Conservation (phyloP, 1,140 invertebrate species). For the Camponotus pennsylvanicus region DNA sequence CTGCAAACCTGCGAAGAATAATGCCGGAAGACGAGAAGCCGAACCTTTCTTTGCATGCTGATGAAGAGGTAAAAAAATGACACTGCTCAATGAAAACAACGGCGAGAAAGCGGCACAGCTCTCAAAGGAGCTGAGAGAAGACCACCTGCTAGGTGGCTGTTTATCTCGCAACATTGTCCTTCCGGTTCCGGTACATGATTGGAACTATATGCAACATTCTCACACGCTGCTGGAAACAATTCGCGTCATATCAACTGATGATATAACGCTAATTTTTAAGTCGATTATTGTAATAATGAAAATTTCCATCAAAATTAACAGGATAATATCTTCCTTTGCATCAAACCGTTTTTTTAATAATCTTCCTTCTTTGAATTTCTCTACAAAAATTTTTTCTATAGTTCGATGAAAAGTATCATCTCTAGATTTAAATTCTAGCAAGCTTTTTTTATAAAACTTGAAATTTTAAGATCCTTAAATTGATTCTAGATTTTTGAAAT, state of each 20-base stretch:
- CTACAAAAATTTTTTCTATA: background rate
- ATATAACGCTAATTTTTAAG: background rate
- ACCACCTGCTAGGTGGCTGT: conserved; percentile 19
- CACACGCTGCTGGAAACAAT: conserved; percentile 21
- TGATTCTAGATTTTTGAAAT: background rate
- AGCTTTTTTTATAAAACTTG: background rate
- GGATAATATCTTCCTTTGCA: background rate
- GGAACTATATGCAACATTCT: background rate
- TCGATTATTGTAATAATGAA: background rate
- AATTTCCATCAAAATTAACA: background rate
- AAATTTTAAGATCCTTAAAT: background rate
- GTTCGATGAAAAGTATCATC: background rate
- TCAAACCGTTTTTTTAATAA: background rate
- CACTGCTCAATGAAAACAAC: conserved; percentile 23
- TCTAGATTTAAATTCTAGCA: background rate
- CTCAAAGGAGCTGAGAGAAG: conserved; percentile 16
- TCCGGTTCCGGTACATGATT: conserved; percentile 45
- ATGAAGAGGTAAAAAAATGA: conserved; percentile 23
- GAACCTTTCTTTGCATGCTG: background rate
- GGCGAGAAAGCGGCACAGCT: conserved; percentile 15
- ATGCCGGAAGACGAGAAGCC: conserved; percentile 14
- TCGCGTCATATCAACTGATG: background rate
- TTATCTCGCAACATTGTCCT: conserved; percentile 4
- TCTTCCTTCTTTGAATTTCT: too few species aligned
- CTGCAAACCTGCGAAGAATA: background rate